A percentile compares a stretch with the other conserved stretches of the same genome.
These are phyloP conservation scores for Hypomesus transpacificus DNA, from an alignment of 2,113 vertebrate species.

Conservation along the genomic window DNA sequence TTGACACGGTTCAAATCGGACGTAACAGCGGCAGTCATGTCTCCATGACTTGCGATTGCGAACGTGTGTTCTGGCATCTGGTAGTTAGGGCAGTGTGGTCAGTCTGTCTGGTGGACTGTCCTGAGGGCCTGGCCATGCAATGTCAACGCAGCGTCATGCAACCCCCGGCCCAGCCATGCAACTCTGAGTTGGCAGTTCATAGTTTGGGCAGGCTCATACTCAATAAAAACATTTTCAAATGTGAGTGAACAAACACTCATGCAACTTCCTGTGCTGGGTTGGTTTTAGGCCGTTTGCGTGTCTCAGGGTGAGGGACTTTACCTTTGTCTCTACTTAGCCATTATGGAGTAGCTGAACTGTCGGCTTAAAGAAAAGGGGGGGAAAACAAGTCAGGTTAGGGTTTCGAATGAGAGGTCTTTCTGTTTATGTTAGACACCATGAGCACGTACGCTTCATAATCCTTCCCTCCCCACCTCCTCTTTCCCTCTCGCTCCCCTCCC, in stretches of 20 bases:
- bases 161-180: slow-evolving; percentile 36
- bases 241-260: not conserved
- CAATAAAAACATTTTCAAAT: too few species aligned
- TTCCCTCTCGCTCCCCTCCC: too few species aligned
- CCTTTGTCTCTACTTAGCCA: slow-evolving; percentile 61
- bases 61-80: too few species aligned
- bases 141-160: slow-evolving; percentile 21
- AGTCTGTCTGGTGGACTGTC: not conserved
- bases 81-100: too few species aligned
- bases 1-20: slow-evolving; percentile 13
- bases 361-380: slow-evolving; percentile 37
- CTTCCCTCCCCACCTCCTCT: too few species aligned
- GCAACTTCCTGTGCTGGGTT: not conserved
- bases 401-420: too few species aligned
- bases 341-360: slow-evolving; percentile 57
- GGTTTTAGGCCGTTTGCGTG: not conserved
- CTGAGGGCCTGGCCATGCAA: slow-evolving; percentile 3
- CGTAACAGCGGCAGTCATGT: not conserved
- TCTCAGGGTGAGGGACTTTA: slow-evolving; percentile 35
- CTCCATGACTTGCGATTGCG: too few species aligned
- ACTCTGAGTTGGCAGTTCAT: slow-evolving; percentile 2
- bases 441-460: too few species aligned
- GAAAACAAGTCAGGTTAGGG: slow-evolving; percentile 8
- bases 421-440: too few species aligned
- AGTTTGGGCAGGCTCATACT: too few species aligned